These are phyloP conservation scores for Sarcophaga caerulescens DNA, from an alignment of 2,888 invertebrate species.

Conservation along the genomic window DNA sequence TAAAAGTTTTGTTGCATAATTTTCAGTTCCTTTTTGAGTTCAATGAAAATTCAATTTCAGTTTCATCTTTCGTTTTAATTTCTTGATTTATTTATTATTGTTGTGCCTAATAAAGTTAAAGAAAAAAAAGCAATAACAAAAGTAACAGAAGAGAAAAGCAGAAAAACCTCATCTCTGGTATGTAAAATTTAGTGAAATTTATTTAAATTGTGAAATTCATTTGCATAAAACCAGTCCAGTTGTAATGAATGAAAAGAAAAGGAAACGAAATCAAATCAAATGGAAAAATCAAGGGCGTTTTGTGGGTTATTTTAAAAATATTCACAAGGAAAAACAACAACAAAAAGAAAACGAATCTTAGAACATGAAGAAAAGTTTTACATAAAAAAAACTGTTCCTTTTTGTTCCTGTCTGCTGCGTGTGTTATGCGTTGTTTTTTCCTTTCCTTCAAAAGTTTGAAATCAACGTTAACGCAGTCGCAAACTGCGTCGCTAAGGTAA, in stretches of 20 bases:
- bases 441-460: not conserved
- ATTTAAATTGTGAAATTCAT: slow-evolving; percentile 57
- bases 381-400: not conserved
- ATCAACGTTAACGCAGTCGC: not conserved
- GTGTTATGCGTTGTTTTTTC: not conserved
- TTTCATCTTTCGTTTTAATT: slow-evolving; percentile 5
- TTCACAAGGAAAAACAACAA: not conserved
- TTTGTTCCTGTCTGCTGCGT: not conserved
- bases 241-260: not conserved
- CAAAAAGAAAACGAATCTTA: not conserved
- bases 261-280: slow-evolving; percentile 15
- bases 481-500: not conserved
- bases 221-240: slow-evolving; percentile 26
- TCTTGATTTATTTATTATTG: too few species aligned
- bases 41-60: not conserved
- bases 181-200: slow-evolving; percentile 45
- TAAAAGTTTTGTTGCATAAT: slow-evolving; percentile 53
- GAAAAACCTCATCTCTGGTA: slow-evolving; percentile 31
- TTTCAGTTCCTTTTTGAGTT: slow-evolving; percentile 12
- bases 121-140: not conserved
- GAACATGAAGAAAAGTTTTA: not conserved
- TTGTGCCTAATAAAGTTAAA: too few species aligned
- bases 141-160: slow-evolving; percentile 5
- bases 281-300: slow-evolving; percentile 47
- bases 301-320: slow-evolving; percentile 38